Conservation (phyloP, 2,797 vertebrate species). For the Xyrichtys novacula region DNA sequence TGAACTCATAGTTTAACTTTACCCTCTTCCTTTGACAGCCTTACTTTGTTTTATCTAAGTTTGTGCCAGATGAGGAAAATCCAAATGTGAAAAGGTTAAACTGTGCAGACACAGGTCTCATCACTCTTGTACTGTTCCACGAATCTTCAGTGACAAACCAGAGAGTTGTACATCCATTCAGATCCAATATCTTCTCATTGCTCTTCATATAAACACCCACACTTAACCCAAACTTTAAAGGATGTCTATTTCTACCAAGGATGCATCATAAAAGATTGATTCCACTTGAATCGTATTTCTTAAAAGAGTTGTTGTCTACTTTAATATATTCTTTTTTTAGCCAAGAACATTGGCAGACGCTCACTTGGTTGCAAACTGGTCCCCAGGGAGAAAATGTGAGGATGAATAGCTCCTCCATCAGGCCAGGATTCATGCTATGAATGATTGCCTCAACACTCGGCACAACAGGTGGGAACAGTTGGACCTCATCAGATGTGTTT, state of each 20-base stretch:
- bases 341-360: slow-evolving; percentile 18
- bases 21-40: too few species aligned
- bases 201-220: too few species aligned
- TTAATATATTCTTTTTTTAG: slow-evolving; percentile 42
- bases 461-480: slow-evolving; percentile 56
- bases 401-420: slow-evolving; percentile 11
- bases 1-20: too few species aligned
- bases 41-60: too few species aligned
- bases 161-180: too few species aligned
- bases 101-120: too few species aligned
- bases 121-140: too few species aligned
- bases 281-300: slow-evolving; percentile 30
- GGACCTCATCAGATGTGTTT: slow-evolving; percentile 47
- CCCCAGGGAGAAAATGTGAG: slow-evolving; percentile 25
- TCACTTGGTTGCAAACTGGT: slow-evolving; percentile 22
- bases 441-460: slow-evolving; percentile 19
- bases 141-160: too few species aligned
- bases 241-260: slow-evolving; percentile 14
- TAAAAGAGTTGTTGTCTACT: slow-evolving; percentile 18
- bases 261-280: slow-evolving; percentile 30
- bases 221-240: neutral
- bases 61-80: too few species aligned
- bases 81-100: too few species aligned
- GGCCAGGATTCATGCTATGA: slow-evolving; percentile 29
- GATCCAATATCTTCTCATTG: too few species aligned